Percentiles rank a stretch among this genome's conserved stretches.
These are phyloP conservation scores for Drosophila arizonae DNA, from an alignment of 1,140 invertebrate genomes.

Conservation along the genomic window DNA sequence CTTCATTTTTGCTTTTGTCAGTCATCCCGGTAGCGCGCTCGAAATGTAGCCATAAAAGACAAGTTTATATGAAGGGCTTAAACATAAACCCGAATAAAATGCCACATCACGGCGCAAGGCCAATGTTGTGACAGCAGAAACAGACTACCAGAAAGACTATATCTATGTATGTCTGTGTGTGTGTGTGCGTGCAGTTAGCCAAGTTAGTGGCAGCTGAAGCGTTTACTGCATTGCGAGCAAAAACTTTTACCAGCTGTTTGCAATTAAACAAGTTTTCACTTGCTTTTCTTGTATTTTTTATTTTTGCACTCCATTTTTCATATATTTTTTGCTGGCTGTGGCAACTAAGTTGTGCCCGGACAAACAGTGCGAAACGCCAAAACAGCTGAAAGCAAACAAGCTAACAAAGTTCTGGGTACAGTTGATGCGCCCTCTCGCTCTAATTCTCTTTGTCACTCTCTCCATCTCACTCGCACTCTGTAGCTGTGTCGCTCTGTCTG, in stretches of 20 bases:
- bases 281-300: slow-evolving; percentile 21
- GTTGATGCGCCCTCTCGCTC: slow-evolving; percentile 1
- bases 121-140: slow-evolving; percentile 47
- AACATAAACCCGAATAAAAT: slow-evolving; percentile 69
- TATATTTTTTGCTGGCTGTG: slow-evolving; percentile 1
- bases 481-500: neutral
- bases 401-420: slow-evolving; percentile 33
- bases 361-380: slow-evolving; percentile 11
- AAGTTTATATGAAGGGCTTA: slow-evolving; percentile 69
- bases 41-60: slow-evolving; percentile 54
- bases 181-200: slow-evolving; percentile 21
- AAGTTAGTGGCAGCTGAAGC: slow-evolving; percentile 37
- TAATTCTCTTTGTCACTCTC: neutral
- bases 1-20: slow-evolving; percentile 16
- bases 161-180: slow-evolving; percentile 8
- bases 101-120: slow-evolving; percentile 63
- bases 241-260: slow-evolving; percentile 67
- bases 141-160: neutral
- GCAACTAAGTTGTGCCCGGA: slow-evolving; percentile 7
- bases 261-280: slow-evolving; percentile 74
- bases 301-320: neutral
- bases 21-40: neutral
- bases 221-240: slow-evolving; percentile 37
- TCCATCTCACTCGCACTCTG: neutral
- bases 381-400: slow-evolving; percentile 29